Base-by-base conservation (phyloP, 1,140 invertebrate species). In the Magallana angulata region DNA sequence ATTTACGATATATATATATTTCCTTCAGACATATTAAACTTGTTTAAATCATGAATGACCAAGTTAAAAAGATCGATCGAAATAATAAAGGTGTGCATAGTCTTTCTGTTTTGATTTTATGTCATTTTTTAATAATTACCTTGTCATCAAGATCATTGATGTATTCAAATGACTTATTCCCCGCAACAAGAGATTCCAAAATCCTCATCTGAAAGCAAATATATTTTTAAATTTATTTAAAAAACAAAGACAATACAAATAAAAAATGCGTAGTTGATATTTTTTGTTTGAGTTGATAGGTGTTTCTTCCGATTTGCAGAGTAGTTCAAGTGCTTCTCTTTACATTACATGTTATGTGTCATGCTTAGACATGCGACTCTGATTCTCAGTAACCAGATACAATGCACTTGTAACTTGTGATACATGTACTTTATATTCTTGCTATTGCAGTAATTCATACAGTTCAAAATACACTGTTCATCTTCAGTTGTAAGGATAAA, bases 91-190 rank as follows among this genome's bases (percentile, higher is more conserved):
- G 60, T 30, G 18, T 76, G 36, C 68, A 76, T 30, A 8, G 68
- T 11, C 68, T 76, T 24, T 11, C 12, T 11, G 8, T 9, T 18
- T 18, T 24, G 24, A 64, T 16, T 64, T 0, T 16, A 64, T 18
- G 14, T 14, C 14, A 64, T 16, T 14, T 7, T 16, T 57, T 4
- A 2, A 58, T 62, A 62, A 58, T 82, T 87, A 87, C 85, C 62
- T 84, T 86, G 36, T 86, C 56, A 76, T 83, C 88, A 18, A 89
- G 85, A 24, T 85, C 85, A 58, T 64, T 84, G 12, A 89, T 57
- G 57, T 89, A 85, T n/a, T 89, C 85, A 80, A 89, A 86, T 14
- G 88, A 89, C 57, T 71, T 84, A 87, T 89, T 89, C 0, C 88
- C 88, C n/a, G 88, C 82, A 85, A 89, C 85, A 60, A 89, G 36